phyloP scores from a whole-genome alignment of 1,140 invertebrate species.

The Aradophagus sp. region DNA sequence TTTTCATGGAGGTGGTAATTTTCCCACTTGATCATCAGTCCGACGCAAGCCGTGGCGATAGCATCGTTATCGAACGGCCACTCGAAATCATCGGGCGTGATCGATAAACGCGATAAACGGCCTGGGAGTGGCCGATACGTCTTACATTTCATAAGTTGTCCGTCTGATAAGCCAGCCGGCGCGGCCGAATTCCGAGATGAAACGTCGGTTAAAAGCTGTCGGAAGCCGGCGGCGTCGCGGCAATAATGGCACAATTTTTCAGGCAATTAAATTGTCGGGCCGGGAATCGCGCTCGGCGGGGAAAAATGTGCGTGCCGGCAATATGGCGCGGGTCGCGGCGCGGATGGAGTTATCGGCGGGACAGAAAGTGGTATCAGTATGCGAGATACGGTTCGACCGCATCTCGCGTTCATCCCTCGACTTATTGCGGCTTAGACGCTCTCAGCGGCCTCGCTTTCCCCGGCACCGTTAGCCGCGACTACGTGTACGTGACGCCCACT shows the following conservation, averaged over 20 bases:
- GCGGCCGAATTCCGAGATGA: too few relatives aligned
- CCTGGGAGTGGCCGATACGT: too few relatives aligned
- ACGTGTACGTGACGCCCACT: slow-evolving; percentile 57
- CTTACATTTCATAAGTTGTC: too few relatives aligned
- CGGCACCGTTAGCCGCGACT: slow-evolving; percentile 52
- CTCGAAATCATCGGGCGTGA: too few relatives aligned
- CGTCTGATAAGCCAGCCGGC: too few relatives aligned
- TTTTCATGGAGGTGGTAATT: too few relatives aligned
- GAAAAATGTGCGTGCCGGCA: slow-evolving; percentile 47
- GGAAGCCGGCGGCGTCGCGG: background rate
- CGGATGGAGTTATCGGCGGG: slow-evolving; percentile 38
- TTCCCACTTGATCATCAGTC: too few relatives aligned
- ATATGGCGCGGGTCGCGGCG: slow-evolving; percentile 30
- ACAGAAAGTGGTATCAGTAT: slow-evolving; percentile 72
- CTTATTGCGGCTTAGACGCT: slow-evolving; percentile 74
- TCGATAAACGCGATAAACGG: too few relatives aligned
- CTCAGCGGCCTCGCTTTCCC: slow-evolving; percentile 60
- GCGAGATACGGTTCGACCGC: slow-evolving; percentile 74
- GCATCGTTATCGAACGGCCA: too few relatives aligned
- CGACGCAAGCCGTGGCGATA: too few relatives aligned
- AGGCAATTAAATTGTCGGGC: slow-evolving; percentile 28
- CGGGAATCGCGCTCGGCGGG: background rate
- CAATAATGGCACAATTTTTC: slow-evolving; percentile 28
- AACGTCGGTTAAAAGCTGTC: background rate
- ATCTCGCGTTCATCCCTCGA: slow-evolving; percentile 69